These are phyloP conservation scores for Hippasteria phrygiana DNA, from an alignment of 53 echinoderm and acorn worm genomes.

Conservation along the genomic window DNA sequence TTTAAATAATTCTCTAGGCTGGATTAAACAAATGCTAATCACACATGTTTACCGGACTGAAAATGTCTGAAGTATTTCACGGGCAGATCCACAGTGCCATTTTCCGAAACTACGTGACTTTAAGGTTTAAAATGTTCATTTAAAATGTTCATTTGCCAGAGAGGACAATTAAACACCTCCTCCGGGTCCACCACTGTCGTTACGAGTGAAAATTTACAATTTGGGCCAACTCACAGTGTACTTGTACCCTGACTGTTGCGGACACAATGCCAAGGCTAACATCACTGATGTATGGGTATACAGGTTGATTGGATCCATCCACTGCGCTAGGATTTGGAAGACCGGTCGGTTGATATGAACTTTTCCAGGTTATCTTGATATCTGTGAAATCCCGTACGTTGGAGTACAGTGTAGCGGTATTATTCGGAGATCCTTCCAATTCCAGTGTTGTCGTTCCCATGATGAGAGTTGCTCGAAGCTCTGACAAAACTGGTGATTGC, in stretches of 20 bases:
- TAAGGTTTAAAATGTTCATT: no score
- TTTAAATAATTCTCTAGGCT: no score
- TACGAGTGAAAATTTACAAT: no score
- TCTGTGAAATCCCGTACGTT: background rate
- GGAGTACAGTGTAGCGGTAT: slow-evolving; percentile 24
- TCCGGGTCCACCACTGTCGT: no score
- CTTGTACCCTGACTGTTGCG: background rate
- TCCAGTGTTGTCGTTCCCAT: slow-evolving; percentile 23
- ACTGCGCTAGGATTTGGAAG: background rate
- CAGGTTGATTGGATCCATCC: background rate
- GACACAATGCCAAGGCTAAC: slow-evolving; percentile 3
- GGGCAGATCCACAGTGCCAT: no score
- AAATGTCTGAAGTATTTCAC: no score
- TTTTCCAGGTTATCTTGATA: slow-evolving; percentile 16
- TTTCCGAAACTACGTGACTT: no score
- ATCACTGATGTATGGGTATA: background rate
- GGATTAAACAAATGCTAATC: no score
- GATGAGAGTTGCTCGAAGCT: slow-evolving; percentile 7
- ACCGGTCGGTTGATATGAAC: slow-evolving; percentile 7
- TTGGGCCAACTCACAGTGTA: slow-evolving; percentile 27
- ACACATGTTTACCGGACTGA: no score
- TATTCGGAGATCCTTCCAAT: background rate
- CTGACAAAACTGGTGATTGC: background rate
- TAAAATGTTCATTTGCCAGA: no score
- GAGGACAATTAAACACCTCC: no score